Percentiles rank a stretch among this genome's conserved stretches.
These are phyloP conservation scores for Lucilia cuprina DNA, from an alignment of 1,140 invertebrate genomes.

Conservation along the genomic window DNA sequence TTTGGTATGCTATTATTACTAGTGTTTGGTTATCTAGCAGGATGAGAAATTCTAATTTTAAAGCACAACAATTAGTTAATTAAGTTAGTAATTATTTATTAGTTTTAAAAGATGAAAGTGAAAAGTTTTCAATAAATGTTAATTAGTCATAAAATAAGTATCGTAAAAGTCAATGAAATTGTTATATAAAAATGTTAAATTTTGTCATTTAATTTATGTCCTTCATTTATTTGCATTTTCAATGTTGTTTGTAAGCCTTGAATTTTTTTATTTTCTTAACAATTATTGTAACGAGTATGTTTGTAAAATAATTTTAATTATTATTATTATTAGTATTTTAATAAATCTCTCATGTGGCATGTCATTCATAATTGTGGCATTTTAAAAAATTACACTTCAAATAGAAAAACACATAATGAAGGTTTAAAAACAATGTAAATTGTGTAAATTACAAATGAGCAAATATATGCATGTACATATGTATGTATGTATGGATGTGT, in stretches of 20 bases:
- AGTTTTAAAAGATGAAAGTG: not conserved
- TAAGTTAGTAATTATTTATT: not conserved
- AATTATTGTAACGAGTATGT: too few species aligned
- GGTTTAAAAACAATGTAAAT: not conserved
- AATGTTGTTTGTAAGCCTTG: not conserved
- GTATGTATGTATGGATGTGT: too few species aligned
- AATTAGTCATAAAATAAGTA: too few species aligned
- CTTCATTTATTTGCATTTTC: not conserved
- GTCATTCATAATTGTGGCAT: not conserved
- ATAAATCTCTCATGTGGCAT: not conserved
- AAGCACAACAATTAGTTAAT: not conserved
- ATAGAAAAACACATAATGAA: not conserved
- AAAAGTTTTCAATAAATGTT: too few species aligned
- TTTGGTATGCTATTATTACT: not conserved
- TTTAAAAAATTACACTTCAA: slow-evolving; percentile 5
- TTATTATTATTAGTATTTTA: not conserved
- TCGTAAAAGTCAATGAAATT: too few species aligned
- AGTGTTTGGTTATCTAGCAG: not conserved
- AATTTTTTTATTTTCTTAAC: not conserved
- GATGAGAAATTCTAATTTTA: not conserved
- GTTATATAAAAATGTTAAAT: too few species aligned
- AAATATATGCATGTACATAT: too few species aligned
- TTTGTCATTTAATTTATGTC: too few species aligned
- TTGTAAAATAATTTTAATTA: not conserved
- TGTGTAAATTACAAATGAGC: too few species aligned